Evolutionary conservation across 2,113 vertebrate species (phyloP), one percentile per base, ranked within the genome.

Genomic region (Saiga tatarica): DNA sequence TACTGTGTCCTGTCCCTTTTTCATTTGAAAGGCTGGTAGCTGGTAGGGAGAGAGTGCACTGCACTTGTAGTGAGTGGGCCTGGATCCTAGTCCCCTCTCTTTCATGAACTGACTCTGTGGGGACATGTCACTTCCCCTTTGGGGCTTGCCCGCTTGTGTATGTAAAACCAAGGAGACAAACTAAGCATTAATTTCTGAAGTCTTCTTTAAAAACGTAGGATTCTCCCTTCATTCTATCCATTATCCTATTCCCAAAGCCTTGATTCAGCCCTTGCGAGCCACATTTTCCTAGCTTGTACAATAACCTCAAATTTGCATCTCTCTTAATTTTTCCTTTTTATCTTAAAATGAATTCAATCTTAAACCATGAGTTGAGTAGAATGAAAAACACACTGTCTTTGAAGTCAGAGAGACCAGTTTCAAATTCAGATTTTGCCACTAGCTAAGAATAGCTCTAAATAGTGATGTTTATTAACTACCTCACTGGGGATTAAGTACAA

Each of bases 121-220:
- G 36, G 47, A 87, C n/a, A 96, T 57, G 36, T n/a, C 55, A 93
- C 88, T 93, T 95, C 82, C 96, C 36, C 91, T 95, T 71, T 78
- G 82, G 59, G 86, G 53, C 26, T 55, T 74, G 33, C 85, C 88
- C 64, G 19, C 39, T 25, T 89, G 30, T 33, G 84, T 84, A 13
- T 81, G 53, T 85, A 74, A 89, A 97, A 92, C 52, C 74, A 78
- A 50, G 3, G 7, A 59, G 23, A 50, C 59, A 36, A 74, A 62
- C 42, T 96, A 84, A 96, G 92, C 62, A 91, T 53, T 82, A 88
- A 93, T 78, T 95, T 95, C 90, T 95, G 16, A 96, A 97, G 87
- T 97, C 52, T 89, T 36, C 86, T 87, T 86, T 55, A 57, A 57
- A 89, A 84, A 52, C 36, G 26, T 13, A 47, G 33, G 23, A 84